These are phyloP conservation scores for Urechis unicinctus DNA, from an alignment of 2,888 invertebrate species.

Conservation along the genomic window DNA sequence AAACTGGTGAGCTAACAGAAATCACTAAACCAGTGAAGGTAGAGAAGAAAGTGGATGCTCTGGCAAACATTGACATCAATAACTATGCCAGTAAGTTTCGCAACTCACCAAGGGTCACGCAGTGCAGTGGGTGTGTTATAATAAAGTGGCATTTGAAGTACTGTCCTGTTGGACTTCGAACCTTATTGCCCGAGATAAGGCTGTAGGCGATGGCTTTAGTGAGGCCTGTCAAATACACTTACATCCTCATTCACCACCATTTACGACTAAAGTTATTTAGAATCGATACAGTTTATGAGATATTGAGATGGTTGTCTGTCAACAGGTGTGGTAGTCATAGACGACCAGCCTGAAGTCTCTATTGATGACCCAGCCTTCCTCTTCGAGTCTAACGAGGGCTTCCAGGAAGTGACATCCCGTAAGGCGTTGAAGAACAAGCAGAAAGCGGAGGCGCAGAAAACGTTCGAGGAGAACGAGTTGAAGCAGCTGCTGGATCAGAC, in stretches of 20 bases:
- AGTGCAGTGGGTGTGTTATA: too few species aligned
- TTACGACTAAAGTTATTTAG: too few species aligned
- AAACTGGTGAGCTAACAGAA: slow-evolving; percentile 41
- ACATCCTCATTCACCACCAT: too few species aligned
- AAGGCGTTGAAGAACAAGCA: slow-evolving; percentile 54
- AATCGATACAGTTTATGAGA: too few species aligned
- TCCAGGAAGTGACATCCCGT: slow-evolving; percentile 78
- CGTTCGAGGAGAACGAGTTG: slow-evolving; percentile 48
- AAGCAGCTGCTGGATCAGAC: too few species aligned
- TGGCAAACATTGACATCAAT: slow-evolving; percentile 57
- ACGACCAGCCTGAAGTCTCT: slow-evolving; percentile 54
- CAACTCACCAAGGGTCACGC: too few species aligned
- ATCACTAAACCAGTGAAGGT: slow-evolving; percentile 46
- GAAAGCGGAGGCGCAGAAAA: slow-evolving; percentile 44
- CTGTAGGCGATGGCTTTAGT: too few species aligned
- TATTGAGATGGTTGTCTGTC: too few species aligned
- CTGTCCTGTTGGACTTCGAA: too few species aligned
- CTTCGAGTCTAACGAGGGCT: slow-evolving; percentile 57
- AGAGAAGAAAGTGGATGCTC: slow-evolving; percentile 51
- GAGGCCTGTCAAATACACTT: too few species aligned
- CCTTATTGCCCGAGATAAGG: too few species aligned
- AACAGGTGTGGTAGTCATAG: slow-evolving; percentile 55
- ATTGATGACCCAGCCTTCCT: slow-evolving; percentile 51
- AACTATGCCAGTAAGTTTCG: slow-evolving; percentile 55
- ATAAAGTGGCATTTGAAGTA: too few species aligned